Evolutionary conservation across 1,140 invertebrate genomes (phyloP).

Genomic region (Drosophila grimshawi): DNA sequence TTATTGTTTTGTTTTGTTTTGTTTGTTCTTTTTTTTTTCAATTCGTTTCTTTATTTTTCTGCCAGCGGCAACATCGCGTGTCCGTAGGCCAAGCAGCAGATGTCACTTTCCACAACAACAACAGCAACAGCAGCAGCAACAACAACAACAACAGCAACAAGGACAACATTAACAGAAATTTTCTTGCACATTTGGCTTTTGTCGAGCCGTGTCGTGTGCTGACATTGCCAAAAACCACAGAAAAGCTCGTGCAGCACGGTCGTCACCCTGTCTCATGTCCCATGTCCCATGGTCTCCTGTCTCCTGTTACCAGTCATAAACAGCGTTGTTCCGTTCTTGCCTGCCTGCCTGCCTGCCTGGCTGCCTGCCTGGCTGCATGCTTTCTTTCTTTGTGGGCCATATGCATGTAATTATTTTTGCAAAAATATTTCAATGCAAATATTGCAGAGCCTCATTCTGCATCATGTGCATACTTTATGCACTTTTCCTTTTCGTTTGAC

Average conservation of each 20-base stretch:
- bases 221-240: conserved; percentile 75
- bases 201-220: conserved; percentile 58
- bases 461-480: conserved; percentile 65
- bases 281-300: conserved; percentile 45
- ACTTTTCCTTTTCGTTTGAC: conserved; percentile 76
- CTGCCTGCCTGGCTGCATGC: not conserved
- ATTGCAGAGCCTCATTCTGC: conserved; percentile 59
- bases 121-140: conserved; percentile 34
- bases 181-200: conserved; percentile 62
- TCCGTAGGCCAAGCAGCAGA: conserved; percentile 51
- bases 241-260: conserved; percentile 50
- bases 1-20: conserved; percentile 53
- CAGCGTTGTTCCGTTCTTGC: conserved; percentile 46
- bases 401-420: conserved; percentile 79
- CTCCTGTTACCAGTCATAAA: conserved; percentile 74
- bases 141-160: not conserved
- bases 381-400: conserved; percentile 51
- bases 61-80: conserved; percentile 50
- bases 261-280: conserved; percentile 11
- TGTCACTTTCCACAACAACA: conserved; percentile 56
- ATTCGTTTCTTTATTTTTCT: conserved; percentile 9
- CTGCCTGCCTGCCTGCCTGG: no score
- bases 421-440: conserved; percentile 80
- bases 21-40: no score
- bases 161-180: conserved; percentile 23